Evolutionary conservation across 1,140 invertebrate genomes (phyloP), one percentile per base, ranked within the genome.

Genomic region (Andricus grossulariae): DNA sequence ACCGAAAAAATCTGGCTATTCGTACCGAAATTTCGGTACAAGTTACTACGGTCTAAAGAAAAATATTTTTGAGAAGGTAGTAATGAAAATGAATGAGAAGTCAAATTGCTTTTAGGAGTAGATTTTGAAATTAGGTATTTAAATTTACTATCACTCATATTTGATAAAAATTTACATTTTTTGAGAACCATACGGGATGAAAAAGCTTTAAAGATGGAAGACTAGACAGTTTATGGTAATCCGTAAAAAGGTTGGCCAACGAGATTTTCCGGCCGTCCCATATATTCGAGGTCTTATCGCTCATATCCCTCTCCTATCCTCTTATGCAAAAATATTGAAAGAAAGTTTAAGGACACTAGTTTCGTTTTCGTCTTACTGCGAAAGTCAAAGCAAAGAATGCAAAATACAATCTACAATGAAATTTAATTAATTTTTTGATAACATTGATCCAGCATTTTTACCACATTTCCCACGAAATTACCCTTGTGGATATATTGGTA

Each of bases 191-290:
- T 66, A 66, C 16, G 15, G 21, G 16, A 60, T 16, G 39, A 16
- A 32, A 25, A 39, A 60, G 16, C 32, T 73, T 50, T 10, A 21
- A 76, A 52, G 50, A 60, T 50, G 39, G 70, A 76, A 71, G 18
- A 25, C 50, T 66, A n/a, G n/a, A 25, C 16, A 77, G 45, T 73
- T 25, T 50, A 73, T 60, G 18, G 39, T 60, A 15, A 72, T 39
- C 25, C 50, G 49, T 13, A 49, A 76, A 39, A 71, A 39, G 70
- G 45, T 73, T 72, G 57, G 71, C 45, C 71, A 25, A 73, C 45
- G 50, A 25, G 50, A 75, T 75, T 32, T 77, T 77, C 51, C 51
- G 52, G 49, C 73, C 50, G 71, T 32, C 5, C 12, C 25, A 66
- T 66, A 66, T 66, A 66, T 66, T 12, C 15, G 13, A 66, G n/a